These are phyloP conservation scores for Myotis davidii DNA, from an alignment of 2,113 vertebrate genomes.

Conservation along the genomic window DNA sequence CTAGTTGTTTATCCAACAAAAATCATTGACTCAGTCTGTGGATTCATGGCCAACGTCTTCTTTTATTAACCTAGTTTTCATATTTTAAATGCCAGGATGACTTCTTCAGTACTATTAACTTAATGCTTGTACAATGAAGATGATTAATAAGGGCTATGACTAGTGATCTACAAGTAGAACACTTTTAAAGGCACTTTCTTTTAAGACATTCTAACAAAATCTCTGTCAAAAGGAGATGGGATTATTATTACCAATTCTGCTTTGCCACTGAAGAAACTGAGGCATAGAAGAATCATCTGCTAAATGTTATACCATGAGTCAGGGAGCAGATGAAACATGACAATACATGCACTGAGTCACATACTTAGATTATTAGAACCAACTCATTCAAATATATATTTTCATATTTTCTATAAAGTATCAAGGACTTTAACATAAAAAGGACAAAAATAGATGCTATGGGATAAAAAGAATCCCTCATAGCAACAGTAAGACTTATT, in stretches of 20 bases:
- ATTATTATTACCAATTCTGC: conserved; percentile 39
- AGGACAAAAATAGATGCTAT: neutral
- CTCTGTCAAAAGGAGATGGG: neutral
- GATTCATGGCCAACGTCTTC: neutral
- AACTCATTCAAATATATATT: neutral
- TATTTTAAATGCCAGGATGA: conserved; percentile 14
- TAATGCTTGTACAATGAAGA: neutral
- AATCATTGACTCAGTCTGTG: too few relatives aligned
- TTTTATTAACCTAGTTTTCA: neutral
- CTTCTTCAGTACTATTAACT: conserved; percentile 13
- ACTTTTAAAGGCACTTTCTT: conserved; percentile 39
- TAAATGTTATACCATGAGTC: conserved; percentile 71
- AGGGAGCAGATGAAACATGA: conserved; percentile 34
- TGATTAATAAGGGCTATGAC: conserved; percentile 44
- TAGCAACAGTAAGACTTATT: neutral
- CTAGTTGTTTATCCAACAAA: neutral
- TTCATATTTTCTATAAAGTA: conserved; percentile 4
- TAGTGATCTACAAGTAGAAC: neutral
- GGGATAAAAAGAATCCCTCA: neutral
- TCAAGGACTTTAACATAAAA: neutral
- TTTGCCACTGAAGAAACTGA: conserved; percentile 64
- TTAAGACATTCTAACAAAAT: conserved; percentile 24
- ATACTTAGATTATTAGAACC: conserved; percentile 17
- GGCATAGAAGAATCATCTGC: conserved; percentile 48
- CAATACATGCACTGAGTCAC: conserved; percentile 49